Base-by-base conservation (phyloP, 2,113 vertebrate genomes). In the Ictalurus punctatus region DNA sequence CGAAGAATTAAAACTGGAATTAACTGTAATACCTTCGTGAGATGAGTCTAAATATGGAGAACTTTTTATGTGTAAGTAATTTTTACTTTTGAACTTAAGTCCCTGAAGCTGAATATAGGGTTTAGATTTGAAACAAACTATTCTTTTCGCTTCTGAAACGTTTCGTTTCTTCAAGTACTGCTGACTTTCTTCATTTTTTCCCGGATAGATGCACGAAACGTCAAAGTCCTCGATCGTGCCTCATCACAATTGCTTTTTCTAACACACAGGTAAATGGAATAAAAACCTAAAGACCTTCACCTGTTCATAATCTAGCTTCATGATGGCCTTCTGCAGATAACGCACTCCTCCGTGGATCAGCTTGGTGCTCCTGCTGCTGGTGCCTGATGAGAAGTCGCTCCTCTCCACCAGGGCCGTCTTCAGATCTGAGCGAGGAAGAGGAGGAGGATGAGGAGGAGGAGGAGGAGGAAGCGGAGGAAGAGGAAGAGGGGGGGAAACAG, bases 291-390 rank as follows among this genome's bases (percentile, higher is more conserved):
- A 61, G 61, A 67, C 80, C 87, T 88, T 91, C 84, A 98, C 98
- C 98, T 99, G 98, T 90, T 99, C 98, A 0, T 98, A 96, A 96
- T 99, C 98, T 86, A 99, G 56, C 91, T 96, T 96, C 97, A 97
- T 98, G 96, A 99, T 96, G 95, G 98, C 98, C 95, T 98, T 99
- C 96, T 99, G 98, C 87, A 99, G 97, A 91, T 99, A 99, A 83
- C 98, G 96, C 54, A 99, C 98, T 34, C 98, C 98, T 48, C 98
- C 98, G 10, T 99, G 98, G 95, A 99, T 98, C 91, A 99, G 96
- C 94, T 99, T 99, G 92, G 98, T 99, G 90, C 98, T 99, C 90
- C 98, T 96, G 94, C 98, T 99, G 96, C 98, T 99, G 58, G 98
- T 99, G 91, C 98, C 98, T 0, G 98, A 99, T 86, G 98, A 98